Percentiles rank a stretch among this genome's conserved stretches.
phyloP scores from a whole-genome alignment of 2,113 vertebrate species.

The Emydocephalus ijimae region DNA sequence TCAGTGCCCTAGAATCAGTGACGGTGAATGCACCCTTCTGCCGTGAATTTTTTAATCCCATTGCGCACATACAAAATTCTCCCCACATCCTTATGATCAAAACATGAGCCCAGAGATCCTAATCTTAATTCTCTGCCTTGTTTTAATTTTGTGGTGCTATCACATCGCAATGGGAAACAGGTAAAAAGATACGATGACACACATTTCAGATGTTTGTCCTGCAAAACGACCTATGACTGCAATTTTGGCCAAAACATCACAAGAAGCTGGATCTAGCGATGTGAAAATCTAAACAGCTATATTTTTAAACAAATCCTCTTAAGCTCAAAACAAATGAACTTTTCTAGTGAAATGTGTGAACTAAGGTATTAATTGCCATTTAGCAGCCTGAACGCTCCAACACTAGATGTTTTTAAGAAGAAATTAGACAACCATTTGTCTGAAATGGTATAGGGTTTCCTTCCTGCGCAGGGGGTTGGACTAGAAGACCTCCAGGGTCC shows the following conservation, averaged over 20 bases:
- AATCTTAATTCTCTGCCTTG: background rate
- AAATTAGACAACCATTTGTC: no score
- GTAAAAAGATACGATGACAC: background rate
- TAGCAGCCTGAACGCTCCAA: background rate
- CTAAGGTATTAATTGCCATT: background rate
- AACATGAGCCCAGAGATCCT: background rate
- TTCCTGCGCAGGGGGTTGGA: no score
- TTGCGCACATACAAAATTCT: background rate
- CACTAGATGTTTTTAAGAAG: no score
- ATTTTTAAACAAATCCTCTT: background rate
- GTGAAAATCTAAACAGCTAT: background rate
- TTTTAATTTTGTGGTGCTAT: no score
- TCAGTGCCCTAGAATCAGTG: background rate
- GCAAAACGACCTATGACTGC: background rate
- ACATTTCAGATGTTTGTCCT: background rate
- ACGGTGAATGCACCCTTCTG: background rate
- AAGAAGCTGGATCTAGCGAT: background rate
- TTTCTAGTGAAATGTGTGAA: background rate
- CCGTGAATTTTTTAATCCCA: background rate
- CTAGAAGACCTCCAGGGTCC: no score
- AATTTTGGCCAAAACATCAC: background rate
- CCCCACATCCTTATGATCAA: background rate
- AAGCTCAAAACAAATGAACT: background rate
- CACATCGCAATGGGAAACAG: background rate
- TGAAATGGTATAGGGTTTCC: no score